Base-by-base conservation (phyloP, 2,888 invertebrate genomes). In the Diarsia mendica region DNA sequence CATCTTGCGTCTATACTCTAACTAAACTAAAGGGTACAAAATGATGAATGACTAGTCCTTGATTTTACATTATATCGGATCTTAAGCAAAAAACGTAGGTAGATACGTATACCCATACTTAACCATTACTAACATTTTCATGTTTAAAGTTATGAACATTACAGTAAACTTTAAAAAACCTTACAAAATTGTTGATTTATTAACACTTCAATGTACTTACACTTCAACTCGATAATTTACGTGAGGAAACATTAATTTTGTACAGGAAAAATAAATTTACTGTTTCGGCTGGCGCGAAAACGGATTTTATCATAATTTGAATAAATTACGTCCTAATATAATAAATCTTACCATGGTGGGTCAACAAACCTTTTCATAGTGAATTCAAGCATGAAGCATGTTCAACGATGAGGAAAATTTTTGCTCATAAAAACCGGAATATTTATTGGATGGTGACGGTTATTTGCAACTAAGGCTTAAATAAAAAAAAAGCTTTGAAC, bases 231-330 rank as follows among this genome's bases (percentile, higher is more conserved):
- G n/a, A 63, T 60, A 72, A 51, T 80, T 82, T 75, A 64, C 51
- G 55, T 8, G 2, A 67, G 82, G 78, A 82, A 64, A 78, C 78
- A 85, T 82, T 69, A 75, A 63, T 65, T 82, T 82, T 68, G 58
- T 63, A 64, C 75, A 80, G 83, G 82, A 85, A 46, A 65, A 77
- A 72, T 74, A 61, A 61, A 71, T 11, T 82, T 15, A 65, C 49
- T 6, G 20, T 55, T 61, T 67, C 55, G 10, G 33, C 51, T 75
- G 23, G 51, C 39, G 65, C 20, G 65, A 68, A 77, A 68, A 76
- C 68, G 65, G 20, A 74, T 63, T 78, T 73, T 65, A 61, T 11
- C 39, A 75, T 80, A 63, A 58, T 82, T 74, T 80, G 23, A 72
- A 81, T 44, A 67, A 71, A 79, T 75, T 63, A 61, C 67, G 63